Evolutionary conservation across 1,140 invertebrate genomes (phyloP).

Genomic region (Sarcophaga bullata): DNA sequence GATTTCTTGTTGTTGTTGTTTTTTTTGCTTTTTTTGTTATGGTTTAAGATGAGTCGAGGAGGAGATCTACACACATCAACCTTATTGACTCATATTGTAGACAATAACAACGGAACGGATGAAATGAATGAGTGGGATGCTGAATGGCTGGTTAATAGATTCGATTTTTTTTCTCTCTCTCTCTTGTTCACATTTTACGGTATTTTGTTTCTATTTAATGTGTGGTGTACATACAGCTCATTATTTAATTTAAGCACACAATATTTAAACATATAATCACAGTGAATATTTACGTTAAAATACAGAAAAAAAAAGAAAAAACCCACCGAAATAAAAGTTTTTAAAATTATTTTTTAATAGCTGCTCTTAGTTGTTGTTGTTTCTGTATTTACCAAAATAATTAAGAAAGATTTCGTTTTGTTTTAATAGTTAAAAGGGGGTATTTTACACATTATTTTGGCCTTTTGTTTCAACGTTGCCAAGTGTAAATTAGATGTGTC

Average conservation of each 20-base stretch:
- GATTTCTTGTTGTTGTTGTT: background rate
- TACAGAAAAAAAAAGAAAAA: background rate
- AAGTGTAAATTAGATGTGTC: background rate
- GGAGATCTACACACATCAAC: slow-evolving; percentile 21
- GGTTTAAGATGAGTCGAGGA: slow-evolving; percentile 7
- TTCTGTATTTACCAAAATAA: background rate
- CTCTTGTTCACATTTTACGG: background rate
- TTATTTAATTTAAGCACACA: background rate
- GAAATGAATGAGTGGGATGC: background rate
- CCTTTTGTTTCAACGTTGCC: background rate
- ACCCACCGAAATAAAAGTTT: background rate
- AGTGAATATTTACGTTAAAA: background rate
- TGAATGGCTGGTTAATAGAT: slow-evolving; percentile 4
- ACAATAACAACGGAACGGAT: background rate
- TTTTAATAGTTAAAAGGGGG: slow-evolving; percentile 4
- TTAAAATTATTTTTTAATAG: too few species aligned
- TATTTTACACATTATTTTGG: background rate
- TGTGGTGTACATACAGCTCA: background rate
- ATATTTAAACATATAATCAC: background rate
- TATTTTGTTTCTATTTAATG: background rate
- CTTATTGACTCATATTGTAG: background rate
- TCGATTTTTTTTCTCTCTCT: background rate
- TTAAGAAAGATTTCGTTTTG: slow-evolving; percentile 6
- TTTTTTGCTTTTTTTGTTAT: too few species aligned
- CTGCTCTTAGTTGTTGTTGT: background rate